Evolutionary conservation across 2,113 vertebrate genomes (phyloP), one percentile per base, ranked within the genome.

Genomic region (Amazona vittata): DNA sequence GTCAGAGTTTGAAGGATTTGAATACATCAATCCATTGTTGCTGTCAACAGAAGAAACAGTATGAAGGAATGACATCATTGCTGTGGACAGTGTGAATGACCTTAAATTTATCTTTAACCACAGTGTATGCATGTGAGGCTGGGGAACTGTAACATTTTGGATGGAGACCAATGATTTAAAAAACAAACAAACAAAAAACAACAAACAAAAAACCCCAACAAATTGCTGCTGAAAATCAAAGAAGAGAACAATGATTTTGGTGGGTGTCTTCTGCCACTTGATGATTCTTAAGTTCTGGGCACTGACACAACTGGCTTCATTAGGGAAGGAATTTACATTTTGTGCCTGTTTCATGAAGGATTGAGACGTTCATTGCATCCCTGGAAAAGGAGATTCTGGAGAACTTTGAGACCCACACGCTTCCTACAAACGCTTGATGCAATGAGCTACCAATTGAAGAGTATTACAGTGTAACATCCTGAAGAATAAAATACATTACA

Each of bases 11-110:
- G 99, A 99, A 97, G 99, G 99, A 83, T 99, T 99, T 70, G 99
- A 99, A 97, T 99, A 99, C 96, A 99, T 99, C 97, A 99, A 99
- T 96, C 99, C 99, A 3, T 97, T 99, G 96, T 98, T 99, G 98
- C 98, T 99, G 84, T 99, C 99, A 94, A 97, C 98, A 11, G 99
- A 99, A 94, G 99, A 99, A 98, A 99, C 99, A 2, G 98, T 99
- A 99, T 99, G 99, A 99, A 98, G 98, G 96, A 96, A 52, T 53
- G 69, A 76, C 85, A 35, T 78, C 94, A 62, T 79, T 11, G 19
- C 24, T 39, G 76, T 78, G 97, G 97, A 94, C 95, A 87, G n/a
- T 83, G 91, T 84, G 96, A 97, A 87, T 91, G 97, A 96, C 97
- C 96, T 97, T 95, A 90, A 92, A 96, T 97, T 97, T 97, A 96